Base-by-base conservation (phyloP, 2,797 vertebrate species). In the Gila robusta region DNA sequence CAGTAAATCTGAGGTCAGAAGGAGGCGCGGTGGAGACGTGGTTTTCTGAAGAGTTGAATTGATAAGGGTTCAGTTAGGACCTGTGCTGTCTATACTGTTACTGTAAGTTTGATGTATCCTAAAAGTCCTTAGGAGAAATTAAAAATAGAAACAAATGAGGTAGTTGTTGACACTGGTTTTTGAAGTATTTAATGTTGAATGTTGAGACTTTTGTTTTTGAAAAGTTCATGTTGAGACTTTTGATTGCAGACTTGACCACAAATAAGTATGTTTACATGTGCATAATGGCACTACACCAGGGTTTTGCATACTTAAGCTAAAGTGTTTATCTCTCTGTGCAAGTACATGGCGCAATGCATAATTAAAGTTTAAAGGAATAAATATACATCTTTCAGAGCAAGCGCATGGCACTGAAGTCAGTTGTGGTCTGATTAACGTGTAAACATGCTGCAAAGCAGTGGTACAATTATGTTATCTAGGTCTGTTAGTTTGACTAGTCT, bases 1-100 rank as follows among this genome's bases (percentile, higher is more conserved):
- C 72, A 49, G 79, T 80, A 56, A 85, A 79, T 79, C 47, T 82
- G 71, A 70, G 80, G 78, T 81, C 83, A 78, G 26, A 35, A 49
- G 26, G 37, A 84, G 41, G 47, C 19, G 12, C 26, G 19, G 64
- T 74, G 70, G 37, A 87, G 56, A 67, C 49, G 8, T 66, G 37
- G 37, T 83, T 88, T 78, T n/a, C 12, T 39, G 62, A n/a, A 39
- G 35, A 26, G 47, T 11, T 23, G 39, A 71, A 41, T 28, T 81
- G 11, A 28, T 32, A 32, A 21, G 17, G n/a, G 37, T 73, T 49
- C 26, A 47, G 12, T 64, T 64, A 5, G 44, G 54, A 73, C 73
- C 26, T 82, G 19, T 64, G 26, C 19, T 26, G 5, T 47, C 12
- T 39, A 4, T 21, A 47, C 56, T 64, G 10, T 56, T 47, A 47